Evolutionary conservation across 2,797 vertebrate genomes (phyloP).

Genomic region (Pelobates cultripes): DNA sequence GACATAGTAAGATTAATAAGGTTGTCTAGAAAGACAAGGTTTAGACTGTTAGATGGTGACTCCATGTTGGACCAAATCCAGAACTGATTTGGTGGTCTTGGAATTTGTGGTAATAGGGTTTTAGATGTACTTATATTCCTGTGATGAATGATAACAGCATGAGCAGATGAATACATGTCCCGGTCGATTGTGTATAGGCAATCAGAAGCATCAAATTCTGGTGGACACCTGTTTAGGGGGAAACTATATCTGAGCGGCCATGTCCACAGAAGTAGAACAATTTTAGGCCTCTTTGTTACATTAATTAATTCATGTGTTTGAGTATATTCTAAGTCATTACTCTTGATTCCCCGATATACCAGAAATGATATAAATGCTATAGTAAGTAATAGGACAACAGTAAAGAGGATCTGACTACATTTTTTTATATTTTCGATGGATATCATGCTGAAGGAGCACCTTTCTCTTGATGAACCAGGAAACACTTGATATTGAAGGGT

Average conservation of each 20-base stretch:
- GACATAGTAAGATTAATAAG: slow-evolving; percentile 39
- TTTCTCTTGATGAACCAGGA: too few species aligned
- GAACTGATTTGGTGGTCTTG: not conserved
- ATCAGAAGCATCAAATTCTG: accelerated
- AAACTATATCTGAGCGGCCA: slow-evolving; percentile 46
- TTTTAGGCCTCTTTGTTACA: not conserved
- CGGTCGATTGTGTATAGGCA: slow-evolving; percentile 52
- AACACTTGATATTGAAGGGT: too few species aligned
- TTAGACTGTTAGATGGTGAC: not conserved
- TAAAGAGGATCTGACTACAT: too few species aligned
- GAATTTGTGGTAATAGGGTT: not conserved
- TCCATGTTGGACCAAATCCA: slow-evolving; percentile 41
- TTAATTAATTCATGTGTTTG: not conserved
- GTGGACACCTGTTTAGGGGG: slow-evolving; percentile 38
- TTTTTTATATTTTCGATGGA: too few species aligned
- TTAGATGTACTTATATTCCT: not conserved
- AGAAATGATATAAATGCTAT: too few species aligned
- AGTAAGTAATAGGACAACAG: too few species aligned
- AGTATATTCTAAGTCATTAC: not conserved
- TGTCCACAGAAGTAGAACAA: slow-evolving; percentile 64
- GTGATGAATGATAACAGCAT: slow-evolving; percentile 61
- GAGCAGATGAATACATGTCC: slow-evolving; percentile 25
- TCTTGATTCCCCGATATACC: not conserved
- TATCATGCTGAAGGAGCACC: too few species aligned
- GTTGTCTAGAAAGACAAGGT: slow-evolving; percentile 11